Evolutionary conservation across 2,113 vertebrate species (phyloP).

Genomic region (Alectura lathami): DNA sequence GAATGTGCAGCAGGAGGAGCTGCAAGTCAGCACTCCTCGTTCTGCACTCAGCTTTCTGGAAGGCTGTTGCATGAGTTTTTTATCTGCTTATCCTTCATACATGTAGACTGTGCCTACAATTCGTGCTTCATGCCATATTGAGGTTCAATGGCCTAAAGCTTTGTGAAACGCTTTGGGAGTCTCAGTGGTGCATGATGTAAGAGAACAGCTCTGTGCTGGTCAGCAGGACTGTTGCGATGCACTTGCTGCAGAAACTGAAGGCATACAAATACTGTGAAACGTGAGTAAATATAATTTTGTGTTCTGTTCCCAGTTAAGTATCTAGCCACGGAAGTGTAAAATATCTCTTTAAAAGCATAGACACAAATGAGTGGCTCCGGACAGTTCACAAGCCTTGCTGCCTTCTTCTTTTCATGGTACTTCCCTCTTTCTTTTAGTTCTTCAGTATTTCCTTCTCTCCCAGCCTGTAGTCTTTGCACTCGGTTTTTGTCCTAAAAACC

Average conservation of each 20-base stretch:
- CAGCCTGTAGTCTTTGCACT: not conserved
- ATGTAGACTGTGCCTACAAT: not conserved
- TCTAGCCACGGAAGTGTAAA: not conserved
- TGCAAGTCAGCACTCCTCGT: not conserved
- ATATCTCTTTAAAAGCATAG: not conserved
- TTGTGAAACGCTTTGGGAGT: not conserved
- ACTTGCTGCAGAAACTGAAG: not conserved
- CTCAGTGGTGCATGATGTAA: not conserved
- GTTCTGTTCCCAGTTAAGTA: not conserved
- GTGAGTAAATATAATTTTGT: not conserved
- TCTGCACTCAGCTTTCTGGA: not conserved
- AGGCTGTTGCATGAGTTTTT: too few species aligned
- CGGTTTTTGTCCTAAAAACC: not conserved
- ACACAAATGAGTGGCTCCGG: not conserved
- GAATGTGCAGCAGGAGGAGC: not conserved
- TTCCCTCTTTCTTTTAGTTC: not conserved
- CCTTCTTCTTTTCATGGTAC: not conserved
- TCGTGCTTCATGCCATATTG: not conserved
- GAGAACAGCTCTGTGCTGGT: not conserved
- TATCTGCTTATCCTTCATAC: accelerated
- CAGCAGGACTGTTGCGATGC: accelerated
- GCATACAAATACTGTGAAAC: not conserved
- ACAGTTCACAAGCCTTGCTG: not conserved
- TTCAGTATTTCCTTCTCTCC: not conserved
- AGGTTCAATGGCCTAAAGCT: not conserved